Base-by-base conservation (phyloP, 2,113 vertebrate genomes). In the Hemicordylus capensis region DNA sequence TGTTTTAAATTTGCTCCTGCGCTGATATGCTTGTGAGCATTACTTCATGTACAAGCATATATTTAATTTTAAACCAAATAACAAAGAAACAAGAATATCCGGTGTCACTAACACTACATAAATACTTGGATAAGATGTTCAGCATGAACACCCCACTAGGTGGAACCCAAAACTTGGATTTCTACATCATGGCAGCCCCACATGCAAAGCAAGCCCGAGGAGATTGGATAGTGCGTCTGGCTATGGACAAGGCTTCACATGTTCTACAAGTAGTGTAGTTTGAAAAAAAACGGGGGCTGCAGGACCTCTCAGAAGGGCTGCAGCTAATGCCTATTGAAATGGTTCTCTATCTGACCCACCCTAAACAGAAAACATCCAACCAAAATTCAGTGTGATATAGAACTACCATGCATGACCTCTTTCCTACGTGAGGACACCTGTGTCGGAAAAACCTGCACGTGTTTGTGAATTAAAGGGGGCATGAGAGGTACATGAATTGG, bases 91-190 rank as follows among this genome's bases (percentile, higher is more conserved):
- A 54, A 56, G 42, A 56, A 51, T 11, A 46, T 46, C 39, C 44
- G 58, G 48, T 64, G 59, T 8, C 11, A 19, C 15, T 31, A 51
- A 63, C 28, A 4, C 46, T 31, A 24, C 37, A 14, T 39, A 74
- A 56, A 64, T 46, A 14, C 28, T 59, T 19, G 7, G 39, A 20
- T 46, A 14, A 75, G 58, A 11, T 87, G 28, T 10, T 2, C 1
- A 34, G 75, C 26, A 56, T 24, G 28, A 76, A 73, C 42, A 15
- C 0, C 54, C 93, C 93, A 84, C 89, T 46, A 91, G 93, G 80
- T 89, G 93, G 94, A 93, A 85, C 69, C 72, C 10, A 0, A 22
- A 28, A 22, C 2, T 74, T 54, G 1, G 31, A 0, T 1, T 74
- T 22, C 26, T 20, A 61, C 1, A 0, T 0, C 17, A 1, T 44